Percentiles rank a stretch among this genome's conserved stretches.
Conservation (phyloP, 2,797 vertebrate species). For the Parotocinclus haroldoi region DNA sequence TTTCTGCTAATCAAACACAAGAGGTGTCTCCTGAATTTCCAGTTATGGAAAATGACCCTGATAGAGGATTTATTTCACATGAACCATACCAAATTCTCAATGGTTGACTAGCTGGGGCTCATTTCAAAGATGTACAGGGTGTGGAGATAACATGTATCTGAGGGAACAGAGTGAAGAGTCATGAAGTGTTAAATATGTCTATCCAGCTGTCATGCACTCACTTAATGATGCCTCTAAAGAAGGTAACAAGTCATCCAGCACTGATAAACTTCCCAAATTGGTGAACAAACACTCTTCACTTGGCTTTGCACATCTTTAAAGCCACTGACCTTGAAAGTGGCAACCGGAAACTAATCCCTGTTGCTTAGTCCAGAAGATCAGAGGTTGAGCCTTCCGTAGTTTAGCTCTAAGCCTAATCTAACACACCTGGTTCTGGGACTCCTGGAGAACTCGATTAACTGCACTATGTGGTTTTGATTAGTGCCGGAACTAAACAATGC, state of each 20-base stretch:
- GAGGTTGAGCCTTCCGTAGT: background rate
- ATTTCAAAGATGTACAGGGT: too few relatives aligned
- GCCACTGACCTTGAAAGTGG: background rate
- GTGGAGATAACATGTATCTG: background rate
- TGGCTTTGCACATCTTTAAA: too few relatives aligned
- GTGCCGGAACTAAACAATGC: background rate
- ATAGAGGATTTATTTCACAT: too few relatives aligned
- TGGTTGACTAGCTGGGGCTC: too few relatives aligned
- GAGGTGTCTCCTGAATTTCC: too few relatives aligned
- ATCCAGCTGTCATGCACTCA: slow-evolving; percentile 13
- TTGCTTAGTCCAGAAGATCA: background rate
- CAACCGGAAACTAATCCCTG: slow-evolving; percentile 7
- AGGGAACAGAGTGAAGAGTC: slow-evolving; percentile 7
- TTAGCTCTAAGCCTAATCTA: slow-evolving; percentile 7
- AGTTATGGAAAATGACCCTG: too few relatives aligned
- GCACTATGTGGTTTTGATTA: slow-evolving; percentile 12
- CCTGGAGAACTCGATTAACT: slow-evolving; percentile 11
- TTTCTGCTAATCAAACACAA: too few relatives aligned
- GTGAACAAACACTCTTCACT: background rate
- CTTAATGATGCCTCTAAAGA: slow-evolving; percentile 11
- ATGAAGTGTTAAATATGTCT: slow-evolving; percentile 24
- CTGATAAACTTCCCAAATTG: slow-evolving; percentile 1
- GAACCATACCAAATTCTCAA: too few relatives aligned
- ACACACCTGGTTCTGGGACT: slow-evolving; percentile 7
- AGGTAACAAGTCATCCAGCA: slow-evolving; percentile 41